A percentile compares a stretch with the other conserved stretches of the same genome.
phyloP scores from a whole-genome alignment of 2,113 vertebrate genomes.

The Polyodon spathula region DNA sequence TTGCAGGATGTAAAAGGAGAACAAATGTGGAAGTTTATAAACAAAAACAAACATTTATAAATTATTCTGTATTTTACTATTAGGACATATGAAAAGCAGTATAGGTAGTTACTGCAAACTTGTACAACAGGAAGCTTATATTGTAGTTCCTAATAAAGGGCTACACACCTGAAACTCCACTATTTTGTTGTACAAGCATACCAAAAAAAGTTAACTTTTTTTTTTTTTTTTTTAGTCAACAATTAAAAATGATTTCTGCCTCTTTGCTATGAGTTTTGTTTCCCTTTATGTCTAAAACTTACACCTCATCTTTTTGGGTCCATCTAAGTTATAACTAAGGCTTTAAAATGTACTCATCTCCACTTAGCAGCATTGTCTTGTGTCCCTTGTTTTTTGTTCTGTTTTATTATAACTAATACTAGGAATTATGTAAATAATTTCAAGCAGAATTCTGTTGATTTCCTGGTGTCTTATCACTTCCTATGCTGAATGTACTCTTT shows the following conservation, averaged over 20 bases:
- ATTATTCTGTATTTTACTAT: constrained; percentile 58
- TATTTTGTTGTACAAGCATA: constrained; percentile 43
- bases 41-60: constrained; percentile 44
- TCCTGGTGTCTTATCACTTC: too few species aligned
- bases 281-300: constrained; percentile 15
- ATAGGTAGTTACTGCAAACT: constrained; percentile 68
- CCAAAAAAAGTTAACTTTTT: constrained; percentile 32
- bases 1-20: constrained; percentile 61
- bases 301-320: background rate
- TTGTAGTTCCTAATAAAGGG: constrained; percentile 95
- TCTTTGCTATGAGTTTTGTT: constrained; percentile 7
- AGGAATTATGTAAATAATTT: too few species aligned
- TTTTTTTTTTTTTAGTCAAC: background rate
- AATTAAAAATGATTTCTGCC: background rate
- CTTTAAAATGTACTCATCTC: too few species aligned
- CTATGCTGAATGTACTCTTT: too few species aligned
- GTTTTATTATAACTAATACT: too few species aligned
- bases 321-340: constrained; percentile 12
- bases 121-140: constrained; percentile 75
- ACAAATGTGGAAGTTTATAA: constrained; percentile 54
- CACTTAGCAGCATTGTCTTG: too few species aligned
- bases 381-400: too few species aligned
- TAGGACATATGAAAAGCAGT: constrained; percentile 69
- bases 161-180: constrained; percentile 72
- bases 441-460: too few species aligned